Conservation (phyloP, 2,113 vertebrate species). For the Psammodynastes pulverulentus region DNA sequence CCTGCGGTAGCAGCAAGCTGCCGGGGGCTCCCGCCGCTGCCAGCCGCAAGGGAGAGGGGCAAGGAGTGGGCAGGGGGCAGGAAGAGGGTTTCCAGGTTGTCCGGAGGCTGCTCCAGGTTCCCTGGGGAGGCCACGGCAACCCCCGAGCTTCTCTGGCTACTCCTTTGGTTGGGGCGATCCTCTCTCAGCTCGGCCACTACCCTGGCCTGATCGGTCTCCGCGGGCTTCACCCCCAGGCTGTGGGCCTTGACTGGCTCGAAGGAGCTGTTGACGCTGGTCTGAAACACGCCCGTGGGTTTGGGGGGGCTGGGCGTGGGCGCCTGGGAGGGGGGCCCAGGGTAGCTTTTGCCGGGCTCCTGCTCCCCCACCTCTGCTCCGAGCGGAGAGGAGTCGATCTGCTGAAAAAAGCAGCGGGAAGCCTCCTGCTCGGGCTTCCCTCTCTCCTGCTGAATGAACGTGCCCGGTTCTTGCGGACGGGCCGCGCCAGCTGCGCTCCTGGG, state of each 20-base stretch:
- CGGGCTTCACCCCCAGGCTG: slow-evolving; percentile 77
- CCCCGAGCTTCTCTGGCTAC: slow-evolving; percentile 11
- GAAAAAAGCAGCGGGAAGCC: slow-evolving; percentile 81
- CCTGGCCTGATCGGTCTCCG: slow-evolving; percentile 85
- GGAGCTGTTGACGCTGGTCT: slow-evolving; percentile 94
- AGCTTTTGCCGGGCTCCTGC: slow-evolving; percentile 62
- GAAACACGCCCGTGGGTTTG: slow-evolving; percentile 90
- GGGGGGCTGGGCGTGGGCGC: slow-evolving; percentile 89
- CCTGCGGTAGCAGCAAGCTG: slow-evolving; percentile 44
- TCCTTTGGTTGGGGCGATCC: slow-evolving; percentile 43
- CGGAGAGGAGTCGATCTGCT: slow-evolving; percentile 91
- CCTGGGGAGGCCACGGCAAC: slow-evolving; percentile 69
- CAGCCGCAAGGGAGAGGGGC: slow-evolving; percentile 44
- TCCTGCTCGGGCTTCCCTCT: slow-evolving; percentile 84
- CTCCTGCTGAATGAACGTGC: slow-evolving; percentile 96
- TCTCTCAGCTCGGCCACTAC: slow-evolving; percentile 81
- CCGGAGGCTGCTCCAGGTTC: slow-evolving; percentile 93
- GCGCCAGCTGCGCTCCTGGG: slow-evolving; percentile 72
- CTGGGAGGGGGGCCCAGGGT: slow-evolving; percentile 65
- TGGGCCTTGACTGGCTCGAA: slow-evolving; percentile 94
- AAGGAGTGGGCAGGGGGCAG: slow-evolving; percentile 49
- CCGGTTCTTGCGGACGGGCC: slow-evolving; percentile 74
- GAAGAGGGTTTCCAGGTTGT: slow-evolving; percentile 91
- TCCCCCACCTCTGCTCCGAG: slow-evolving; percentile 65
- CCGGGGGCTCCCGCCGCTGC: slow-evolving; percentile 44